phyloP scores from a whole-genome alignment of 2,797 vertebrate species.

The Myotis findleyi region DNA sequence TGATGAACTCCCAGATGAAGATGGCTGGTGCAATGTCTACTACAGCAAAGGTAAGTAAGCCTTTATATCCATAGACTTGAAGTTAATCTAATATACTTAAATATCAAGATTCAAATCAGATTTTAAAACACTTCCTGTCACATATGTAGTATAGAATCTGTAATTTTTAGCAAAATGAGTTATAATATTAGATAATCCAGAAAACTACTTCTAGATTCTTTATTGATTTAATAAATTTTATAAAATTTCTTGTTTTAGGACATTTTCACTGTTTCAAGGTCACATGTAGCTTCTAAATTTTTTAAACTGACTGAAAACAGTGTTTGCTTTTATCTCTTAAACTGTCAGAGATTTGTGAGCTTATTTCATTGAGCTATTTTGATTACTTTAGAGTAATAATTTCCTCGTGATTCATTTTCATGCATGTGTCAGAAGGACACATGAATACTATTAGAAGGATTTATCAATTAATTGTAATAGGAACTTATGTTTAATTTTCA shows the following conservation, averaged over 20 bases:
- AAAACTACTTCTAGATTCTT: not conserved
- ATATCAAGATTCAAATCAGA: not conserved
- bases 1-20: constrained; percentile 99
- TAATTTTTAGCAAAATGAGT: constrained; percentile 29
- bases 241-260: not conserved
- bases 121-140: not conserved
- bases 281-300: not conserved
- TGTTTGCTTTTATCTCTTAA: not conserved
- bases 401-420: constrained; percentile 36
- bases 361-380: constrained; percentile 8
- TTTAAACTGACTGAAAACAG: not conserved
- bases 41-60: constrained; percentile 94
- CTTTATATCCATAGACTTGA: not conserved
- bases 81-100: not conserved
- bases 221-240: not conserved
- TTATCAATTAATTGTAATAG: not conserved
- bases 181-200: not conserved
- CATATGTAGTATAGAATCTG: not conserved
- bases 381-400: constrained; percentile 1
- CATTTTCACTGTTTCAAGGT: not conserved
- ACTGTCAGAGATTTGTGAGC: not conserved
- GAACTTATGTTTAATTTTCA: not conserved
- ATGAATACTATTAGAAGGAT: not conserved
- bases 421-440: constrained; percentile 35
- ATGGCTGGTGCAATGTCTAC: constrained; percentile 99